Conservation (phyloP, 1,140 invertebrate genomes). For the Rhizoglyphus robini region DNA sequence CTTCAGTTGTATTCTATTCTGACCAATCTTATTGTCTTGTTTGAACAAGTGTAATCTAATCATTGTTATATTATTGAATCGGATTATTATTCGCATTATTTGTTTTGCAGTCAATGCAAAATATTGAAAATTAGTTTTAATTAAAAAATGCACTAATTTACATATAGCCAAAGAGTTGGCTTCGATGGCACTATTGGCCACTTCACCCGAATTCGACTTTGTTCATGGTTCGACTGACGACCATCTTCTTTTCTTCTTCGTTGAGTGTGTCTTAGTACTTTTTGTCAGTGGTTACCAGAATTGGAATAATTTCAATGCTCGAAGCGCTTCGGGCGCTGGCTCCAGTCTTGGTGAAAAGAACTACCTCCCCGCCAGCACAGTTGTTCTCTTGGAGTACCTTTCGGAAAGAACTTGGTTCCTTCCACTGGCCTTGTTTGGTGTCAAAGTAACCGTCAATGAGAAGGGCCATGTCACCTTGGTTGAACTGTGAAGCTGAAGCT, state of each 20-base stretch:
- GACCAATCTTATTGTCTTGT: no score
- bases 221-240: slow-evolving; percentile 9
- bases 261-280: not conserved
- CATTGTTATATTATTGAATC: no score
- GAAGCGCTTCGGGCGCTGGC: not conserved
- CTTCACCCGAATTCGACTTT: slow-evolving; percentile 15
- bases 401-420: not conserved
- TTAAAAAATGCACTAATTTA: no score
- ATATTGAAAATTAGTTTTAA: no score
- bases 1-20: no score
- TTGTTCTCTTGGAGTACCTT: not conserved
- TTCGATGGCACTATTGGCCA: no score
- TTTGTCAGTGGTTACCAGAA: slow-evolving; percentile 16
- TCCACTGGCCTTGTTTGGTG: not conserved
- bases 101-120: no score
- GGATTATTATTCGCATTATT: no score
- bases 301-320: not conserved
- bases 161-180: no score
- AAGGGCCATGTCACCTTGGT: slow-evolving; percentile 22
- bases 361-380: not conserved
- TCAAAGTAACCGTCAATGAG: slow-evolving; percentile 21
- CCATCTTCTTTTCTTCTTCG: slow-evolving; percentile 15
- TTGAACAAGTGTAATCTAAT: no score
- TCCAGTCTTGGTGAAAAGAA: slow-evolving; percentile 19
- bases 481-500: slow-evolving; percentile 13